Conservation (phyloP, 2,888 invertebrate genomes). For the Epistrophe grossulariae region DNA sequence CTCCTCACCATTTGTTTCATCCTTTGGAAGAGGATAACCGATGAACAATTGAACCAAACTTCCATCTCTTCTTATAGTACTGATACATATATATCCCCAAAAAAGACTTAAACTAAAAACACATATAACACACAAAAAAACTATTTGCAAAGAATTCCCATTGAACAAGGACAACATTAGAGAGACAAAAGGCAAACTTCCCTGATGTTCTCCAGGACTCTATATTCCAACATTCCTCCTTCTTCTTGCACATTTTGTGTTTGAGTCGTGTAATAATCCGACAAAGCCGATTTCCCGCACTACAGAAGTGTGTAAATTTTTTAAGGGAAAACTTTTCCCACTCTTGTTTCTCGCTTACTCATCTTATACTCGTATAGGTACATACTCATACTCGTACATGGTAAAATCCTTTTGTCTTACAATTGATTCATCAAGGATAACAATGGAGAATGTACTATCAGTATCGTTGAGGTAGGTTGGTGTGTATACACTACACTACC, state of each 20-base stretch:
- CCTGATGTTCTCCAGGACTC: not conserved
- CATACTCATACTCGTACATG: conserved; percentile 8
- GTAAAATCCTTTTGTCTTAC: conserved; percentile 70
- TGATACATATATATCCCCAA: not conserved
- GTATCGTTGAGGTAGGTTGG: conserved; percentile 33
- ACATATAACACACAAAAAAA: conserved; percentile 21
- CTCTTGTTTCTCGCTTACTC: conserved; percentile 17
- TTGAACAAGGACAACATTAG: conserved; percentile 60
- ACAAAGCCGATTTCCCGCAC: conserved; percentile 44
- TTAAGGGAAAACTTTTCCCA: conserved; percentile 25
- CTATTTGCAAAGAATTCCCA: conserved; percentile 68
- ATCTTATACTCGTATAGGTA: not conserved
- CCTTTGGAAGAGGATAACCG: conserved; percentile 59
- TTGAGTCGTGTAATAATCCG: conserved; percentile 67
- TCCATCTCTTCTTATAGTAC: conserved; percentile 6
- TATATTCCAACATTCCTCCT: not conserved
- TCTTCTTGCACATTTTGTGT: conserved; percentile 40
- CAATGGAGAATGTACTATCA: conserved; percentile 62
- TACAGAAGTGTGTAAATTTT: conserved; percentile 29
- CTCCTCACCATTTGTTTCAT: conserved; percentile 53
- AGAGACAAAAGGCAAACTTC: conserved; percentile 51
- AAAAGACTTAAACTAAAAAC: conserved; percentile 5
- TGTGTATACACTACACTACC: conserved; percentile 7
- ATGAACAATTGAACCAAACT: conserved; percentile 67
- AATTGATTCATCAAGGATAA: conserved; percentile 75